These are phyloP conservation scores for Geococcyx californianus DNA, from an alignment of 2,113 vertebrate species.

Conservation along the genomic window DNA sequence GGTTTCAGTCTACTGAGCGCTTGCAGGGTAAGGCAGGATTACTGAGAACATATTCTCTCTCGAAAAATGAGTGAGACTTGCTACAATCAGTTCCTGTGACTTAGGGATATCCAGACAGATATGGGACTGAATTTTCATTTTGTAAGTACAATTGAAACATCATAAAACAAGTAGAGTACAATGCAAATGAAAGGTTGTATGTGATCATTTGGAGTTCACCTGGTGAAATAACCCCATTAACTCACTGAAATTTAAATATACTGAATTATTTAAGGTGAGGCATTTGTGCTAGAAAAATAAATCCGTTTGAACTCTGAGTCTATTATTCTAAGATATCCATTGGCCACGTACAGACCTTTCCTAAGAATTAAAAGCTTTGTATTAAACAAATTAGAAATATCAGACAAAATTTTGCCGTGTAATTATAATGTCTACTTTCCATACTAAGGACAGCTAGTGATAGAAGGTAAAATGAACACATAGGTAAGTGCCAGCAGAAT, in stretches of 20 bases:
- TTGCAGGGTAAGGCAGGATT: neutral
- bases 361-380: constrained; percentile 14
- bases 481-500: neutral
- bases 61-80: neutral
- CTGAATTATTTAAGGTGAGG: neutral
- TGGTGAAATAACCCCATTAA: neutral
- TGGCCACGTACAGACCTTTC: neutral
- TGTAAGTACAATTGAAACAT: neutral
- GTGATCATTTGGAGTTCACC: neutral
- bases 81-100: neutral
- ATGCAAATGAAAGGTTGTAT: neutral
- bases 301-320: neutral
- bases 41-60: neutral
- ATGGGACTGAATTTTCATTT: neutral
- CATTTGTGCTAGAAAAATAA: neutral
- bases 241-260: neutral
- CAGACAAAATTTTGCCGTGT: neutral
- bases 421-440: neutral
- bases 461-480: neutral
- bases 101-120: neutral
- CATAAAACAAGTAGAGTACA: neutral
- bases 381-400: constrained; percentile 13
- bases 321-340: neutral
- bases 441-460: neutral
- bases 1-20: neutral